These are phyloP conservation scores for western clawed frog (Xenopus tropicalis) DNA, from an alignment of 2,113 vertebrate genomes.

Conservation along the genomic window UCB_Xtro_10.0 CM004447.2:110745501-110746000, in stretches of 20 bases:
- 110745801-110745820: background rate
- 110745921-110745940: no score
- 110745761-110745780: slow-evolving; percentile 1
- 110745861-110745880: background rate
- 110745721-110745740: no score
- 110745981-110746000: no score
- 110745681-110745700: background rate
- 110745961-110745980: no score
- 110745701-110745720: no score
- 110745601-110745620: background rate
- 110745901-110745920: no score
- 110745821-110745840: background rate
- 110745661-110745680: background rate
- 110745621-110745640: background rate
- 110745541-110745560: no score
- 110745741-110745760: background rate
- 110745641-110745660: background rate
- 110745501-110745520: no score
- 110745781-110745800: slow-evolving; percentile 21
- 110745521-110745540: no score
- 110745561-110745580: no score
- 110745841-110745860: slow-evolving; percentile 4
- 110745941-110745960: no score
- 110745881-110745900: background rate
- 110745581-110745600: no score